These are phyloP conservation scores for Glomeris maerens DNA, from an alignment of 1,140 invertebrate species.

Conservation along the genomic window DNA sequence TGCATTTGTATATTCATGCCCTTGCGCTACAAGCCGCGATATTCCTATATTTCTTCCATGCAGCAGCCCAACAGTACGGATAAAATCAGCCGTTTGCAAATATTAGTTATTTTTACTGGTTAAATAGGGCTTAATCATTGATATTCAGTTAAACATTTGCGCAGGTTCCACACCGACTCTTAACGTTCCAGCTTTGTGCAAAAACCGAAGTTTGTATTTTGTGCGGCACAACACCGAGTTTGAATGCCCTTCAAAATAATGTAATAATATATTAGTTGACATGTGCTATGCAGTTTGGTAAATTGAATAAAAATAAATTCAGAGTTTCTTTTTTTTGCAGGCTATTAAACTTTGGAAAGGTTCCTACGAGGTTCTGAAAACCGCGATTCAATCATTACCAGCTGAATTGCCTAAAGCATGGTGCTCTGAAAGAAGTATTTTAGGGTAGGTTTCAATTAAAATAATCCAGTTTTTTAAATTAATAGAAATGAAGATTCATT, in stretches of 20 bases:
- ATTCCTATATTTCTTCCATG: slow-evolving; percentile 64
- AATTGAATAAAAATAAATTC: no score
- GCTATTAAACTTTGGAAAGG: slow-evolving; percentile 14
- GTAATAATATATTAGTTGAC: neutral
- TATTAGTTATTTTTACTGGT: slow-evolving; percentile 6
- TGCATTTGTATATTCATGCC: slow-evolving; percentile 45
- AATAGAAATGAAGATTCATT: no score
- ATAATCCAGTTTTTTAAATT: no score
- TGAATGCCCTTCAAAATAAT: slow-evolving; percentile 47
- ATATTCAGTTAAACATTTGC: slow-evolving; percentile 21
- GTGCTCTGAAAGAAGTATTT: no score
- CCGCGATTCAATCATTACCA: neutral
- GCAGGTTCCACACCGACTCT: slow-evolving; percentile 62
- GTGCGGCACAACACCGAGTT: slow-evolving; percentile 56
- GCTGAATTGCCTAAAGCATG: neutral
- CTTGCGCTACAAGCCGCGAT: slow-evolving; percentile 49
- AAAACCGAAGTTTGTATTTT: slow-evolving; percentile 58
- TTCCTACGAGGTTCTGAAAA: slow-evolving; percentile 11
- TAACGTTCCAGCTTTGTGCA: slow-evolving; percentile 55
- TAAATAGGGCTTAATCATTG: slow-evolving; percentile 1
- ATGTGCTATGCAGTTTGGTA: slow-evolving; percentile 25
- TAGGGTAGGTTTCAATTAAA: no score
- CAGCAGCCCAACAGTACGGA: slow-evolving; percentile 68
- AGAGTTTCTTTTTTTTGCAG: slow-evolving; percentile 10
- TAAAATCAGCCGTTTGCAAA: slow-evolving; percentile 25